Evolutionary conservation across 2,797 vertebrate species (phyloP).

Genomic region (Erithacus rubecula): DNA sequence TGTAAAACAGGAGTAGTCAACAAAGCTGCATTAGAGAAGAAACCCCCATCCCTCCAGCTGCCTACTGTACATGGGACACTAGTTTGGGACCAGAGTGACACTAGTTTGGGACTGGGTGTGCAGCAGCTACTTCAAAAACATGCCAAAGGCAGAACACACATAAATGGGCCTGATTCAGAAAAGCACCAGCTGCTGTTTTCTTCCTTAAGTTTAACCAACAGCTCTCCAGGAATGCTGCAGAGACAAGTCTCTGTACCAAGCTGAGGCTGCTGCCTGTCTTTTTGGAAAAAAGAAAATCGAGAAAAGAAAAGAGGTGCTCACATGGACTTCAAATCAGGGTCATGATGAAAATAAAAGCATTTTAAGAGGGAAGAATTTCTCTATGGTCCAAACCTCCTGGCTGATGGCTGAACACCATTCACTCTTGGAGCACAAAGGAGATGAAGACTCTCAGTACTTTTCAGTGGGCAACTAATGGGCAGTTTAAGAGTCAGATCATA

Average conservation of each 20-base stretch:
- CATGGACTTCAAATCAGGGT: background rate
- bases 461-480: background rate
- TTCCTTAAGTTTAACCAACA: background rate
- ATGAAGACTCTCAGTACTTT: background rate
- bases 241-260: background rate
- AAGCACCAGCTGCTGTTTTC: background rate
- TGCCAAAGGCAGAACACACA: background rate
- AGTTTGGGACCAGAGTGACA: background rate
- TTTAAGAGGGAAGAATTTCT: background rate
- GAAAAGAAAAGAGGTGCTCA: background rate
- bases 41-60: background rate
- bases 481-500: background rate
- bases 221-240: background rate
- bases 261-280: background rate
- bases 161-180: background rate
- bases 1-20: background rate
- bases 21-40: background rate
- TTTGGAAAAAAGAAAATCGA: background rate
- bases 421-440: background rate
- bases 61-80: fast-evolving
- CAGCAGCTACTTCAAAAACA: background rate
- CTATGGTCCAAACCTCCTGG: background rate
- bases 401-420: background rate
- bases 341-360: background rate
- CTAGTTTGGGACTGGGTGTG: background rate